These are phyloP conservation scores for Vanessa cardui DNA, from an alignment of 2,888 invertebrate genomes.

Conservation along the genomic window DNA sequence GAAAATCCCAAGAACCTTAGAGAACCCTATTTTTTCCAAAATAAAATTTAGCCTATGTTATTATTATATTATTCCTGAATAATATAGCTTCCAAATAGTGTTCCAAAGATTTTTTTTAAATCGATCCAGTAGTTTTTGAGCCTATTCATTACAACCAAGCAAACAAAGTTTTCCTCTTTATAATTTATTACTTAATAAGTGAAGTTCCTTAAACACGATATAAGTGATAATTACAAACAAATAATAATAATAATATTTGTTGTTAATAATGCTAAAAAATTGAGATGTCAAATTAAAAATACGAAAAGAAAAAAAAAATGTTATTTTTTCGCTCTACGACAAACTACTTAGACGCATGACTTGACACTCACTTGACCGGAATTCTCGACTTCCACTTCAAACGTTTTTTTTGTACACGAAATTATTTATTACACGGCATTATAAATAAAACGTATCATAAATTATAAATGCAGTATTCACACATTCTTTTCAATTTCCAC, in stretches of 20 bases:
- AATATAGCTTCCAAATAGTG: too few species aligned
- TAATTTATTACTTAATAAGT: too few species aligned
- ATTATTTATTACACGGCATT: constrained; percentile 29
- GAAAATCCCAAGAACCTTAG: too few species aligned
- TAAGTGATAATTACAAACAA: too few species aligned
- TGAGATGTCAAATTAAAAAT: constrained; percentile 17
- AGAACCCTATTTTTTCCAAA: too few species aligned
- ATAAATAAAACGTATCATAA: constrained; percentile 39
- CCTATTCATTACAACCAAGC: too few species aligned
- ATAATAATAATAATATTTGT: neutral
- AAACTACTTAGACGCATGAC: constrained; percentile 32
- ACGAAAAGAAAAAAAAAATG: constrained; percentile 30
- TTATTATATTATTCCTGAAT: too few species aligned
- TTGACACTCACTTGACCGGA: constrained; percentile 39
- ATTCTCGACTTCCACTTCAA: constrained; percentile 32
- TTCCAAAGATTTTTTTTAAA: too few species aligned
- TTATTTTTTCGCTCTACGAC: constrained; percentile 29
- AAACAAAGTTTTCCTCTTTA: too few species aligned
- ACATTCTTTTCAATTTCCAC: constrained; percentile 38
- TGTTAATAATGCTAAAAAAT: neutral
- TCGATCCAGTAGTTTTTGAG: too few species aligned
- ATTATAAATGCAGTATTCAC: constrained; percentile 36
- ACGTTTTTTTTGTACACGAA: constrained; percentile 27
- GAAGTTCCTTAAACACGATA: too few species aligned
- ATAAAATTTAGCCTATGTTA: too few species aligned